These are phyloP conservation scores for Ryuthela nishihirai DNA, from an alignment of 2,888 invertebrate genomes.

Conservation along the genomic window DNA sequence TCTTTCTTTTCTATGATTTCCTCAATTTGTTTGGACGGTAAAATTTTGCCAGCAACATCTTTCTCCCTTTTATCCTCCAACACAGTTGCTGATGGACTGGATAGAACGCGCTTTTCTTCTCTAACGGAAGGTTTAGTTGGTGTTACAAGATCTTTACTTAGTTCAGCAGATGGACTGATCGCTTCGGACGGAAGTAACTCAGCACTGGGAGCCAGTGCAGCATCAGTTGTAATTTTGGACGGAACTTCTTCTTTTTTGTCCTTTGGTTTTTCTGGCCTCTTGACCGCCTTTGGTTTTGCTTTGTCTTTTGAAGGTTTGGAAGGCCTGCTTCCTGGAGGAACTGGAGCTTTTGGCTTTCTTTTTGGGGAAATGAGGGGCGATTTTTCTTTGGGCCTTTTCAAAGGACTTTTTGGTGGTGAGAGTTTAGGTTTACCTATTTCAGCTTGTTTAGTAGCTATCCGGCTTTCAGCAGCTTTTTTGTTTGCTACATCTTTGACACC, in stretches of 20 bases:
- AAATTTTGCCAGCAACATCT: neutral
- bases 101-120: neutral
- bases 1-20: neutral
- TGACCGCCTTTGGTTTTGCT: conserved; percentile 26
- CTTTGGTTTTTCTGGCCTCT: conserved; percentile 27
- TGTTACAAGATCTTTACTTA: conserved; percentile 7
- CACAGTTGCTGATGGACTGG: too few relatives aligned
- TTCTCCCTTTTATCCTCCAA: too few relatives aligned
- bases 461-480: conserved; percentile 30
- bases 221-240: conserved; percentile 15
- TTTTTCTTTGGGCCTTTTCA: conserved; percentile 24
- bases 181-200: conserved; percentile 20
- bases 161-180: conserved; percentile 13
- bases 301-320: conserved; percentile 32
- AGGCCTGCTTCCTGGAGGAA: neutral
- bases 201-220: conserved; percentile 3
- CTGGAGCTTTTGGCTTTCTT: conserved; percentile 17
- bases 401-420: conserved; percentile 29
- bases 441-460: conserved; percentile 9
- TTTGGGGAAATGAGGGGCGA: conserved; percentile 22
- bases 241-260: too few relatives aligned
- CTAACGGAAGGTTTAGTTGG: neutral
- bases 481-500: conserved; percentile 29
- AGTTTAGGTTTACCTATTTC: conserved; percentile 11
- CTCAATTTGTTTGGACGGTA: neutral